These are phyloP conservation scores for Trematocara macrostoma DNA, from an alignment of 2,113 vertebrate genomes.

Conservation along the genomic window DNA sequence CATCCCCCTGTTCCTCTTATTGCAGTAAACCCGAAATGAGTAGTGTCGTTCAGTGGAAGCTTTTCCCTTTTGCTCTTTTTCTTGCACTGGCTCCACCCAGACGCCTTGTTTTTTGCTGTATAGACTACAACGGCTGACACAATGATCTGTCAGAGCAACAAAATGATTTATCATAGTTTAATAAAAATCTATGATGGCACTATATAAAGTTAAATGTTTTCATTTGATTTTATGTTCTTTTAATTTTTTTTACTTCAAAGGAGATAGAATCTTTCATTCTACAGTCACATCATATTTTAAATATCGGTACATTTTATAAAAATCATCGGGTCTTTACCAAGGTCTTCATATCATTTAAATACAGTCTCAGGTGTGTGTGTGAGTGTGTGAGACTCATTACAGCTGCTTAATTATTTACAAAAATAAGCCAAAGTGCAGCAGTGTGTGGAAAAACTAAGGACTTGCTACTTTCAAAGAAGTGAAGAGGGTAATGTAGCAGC, in stretches of 20 bases:
- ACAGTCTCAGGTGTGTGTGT: accelerated
- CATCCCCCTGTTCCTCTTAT: conserved; percentile 15
- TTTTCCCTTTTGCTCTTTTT: conserved; percentile 24
- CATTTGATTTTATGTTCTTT: not conserved
- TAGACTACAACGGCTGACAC: conserved; percentile 49
- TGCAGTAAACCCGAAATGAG: conserved; percentile 41
- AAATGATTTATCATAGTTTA: conserved; percentile 49
- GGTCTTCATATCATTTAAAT: not conserved
- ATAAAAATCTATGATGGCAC: conserved; percentile 56
- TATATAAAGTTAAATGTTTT: not conserved
- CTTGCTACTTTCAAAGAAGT: not conserved
- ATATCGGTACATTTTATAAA: not conserved
- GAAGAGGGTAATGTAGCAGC: not conserved
- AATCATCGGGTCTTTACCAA: not conserved
- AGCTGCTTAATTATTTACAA: not conserved
- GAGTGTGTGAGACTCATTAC: not conserved
- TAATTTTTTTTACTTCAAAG: not conserved
- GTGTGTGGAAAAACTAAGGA: not conserved
- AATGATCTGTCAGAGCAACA: conserved; percentile 39
- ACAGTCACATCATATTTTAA: not conserved
- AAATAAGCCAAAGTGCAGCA: not conserved
- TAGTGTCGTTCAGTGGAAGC: conserved; percentile 26
- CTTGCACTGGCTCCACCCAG: conserved; percentile 67
- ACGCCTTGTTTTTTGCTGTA: conserved; percentile 59
- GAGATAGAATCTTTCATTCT: not conserved